phyloP scores from a whole-genome alignment of 92 coral and sea anemone species.

The Parazoanthus darwini region DNA sequence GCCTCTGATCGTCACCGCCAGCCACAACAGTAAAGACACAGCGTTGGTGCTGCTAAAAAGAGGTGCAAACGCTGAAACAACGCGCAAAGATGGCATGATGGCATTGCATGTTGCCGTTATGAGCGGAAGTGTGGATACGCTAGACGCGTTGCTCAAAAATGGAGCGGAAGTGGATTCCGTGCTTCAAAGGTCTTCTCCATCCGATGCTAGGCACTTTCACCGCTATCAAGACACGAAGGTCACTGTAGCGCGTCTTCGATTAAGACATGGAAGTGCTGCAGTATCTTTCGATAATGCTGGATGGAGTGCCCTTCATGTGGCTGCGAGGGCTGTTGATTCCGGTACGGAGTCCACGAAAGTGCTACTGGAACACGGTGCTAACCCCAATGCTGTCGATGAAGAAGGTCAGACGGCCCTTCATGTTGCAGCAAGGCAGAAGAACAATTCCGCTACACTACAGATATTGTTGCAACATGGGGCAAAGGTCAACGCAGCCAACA shows the following conservation, averaged over 20 bases:
- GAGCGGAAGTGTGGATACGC: slow-evolving; percentile 13
- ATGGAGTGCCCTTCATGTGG: slow-evolving; percentile 28
- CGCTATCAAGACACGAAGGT: not conserved
- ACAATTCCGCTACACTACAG: slow-evolving; percentile 9
- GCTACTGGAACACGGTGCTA: slow-evolving; percentile 24
- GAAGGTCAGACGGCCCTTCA: slow-evolving; percentile 36
- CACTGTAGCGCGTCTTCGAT: not conserved
- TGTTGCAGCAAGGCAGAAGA: slow-evolving; percentile 19
- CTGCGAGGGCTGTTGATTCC: slow-evolving; percentile 8
- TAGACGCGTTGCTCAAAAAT: not conserved
- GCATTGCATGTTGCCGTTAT: slow-evolving; percentile 24
- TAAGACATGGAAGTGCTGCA: not conserved
- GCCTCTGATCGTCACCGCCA: slow-evolving; percentile 34
- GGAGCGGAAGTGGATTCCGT: slow-evolving; percentile 15
- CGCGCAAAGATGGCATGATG: slow-evolving; percentile 21
- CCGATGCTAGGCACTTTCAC: not conserved
- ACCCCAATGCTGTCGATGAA: slow-evolving; percentile 30
- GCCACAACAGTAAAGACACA: slow-evolving; percentile 3
- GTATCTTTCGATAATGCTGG: slow-evolving; percentile 22
- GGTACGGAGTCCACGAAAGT: slow-evolving; percentile 8
- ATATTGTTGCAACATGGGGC: slow-evolving; percentile 18
- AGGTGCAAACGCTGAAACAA: slow-evolving; percentile 13
- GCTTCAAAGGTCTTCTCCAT: not conserved
- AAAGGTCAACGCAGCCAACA: slow-evolving; percentile 21
- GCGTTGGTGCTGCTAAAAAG: slow-evolving; percentile 4